Base-by-base conservation (phyloP, 2,113 vertebrate genomes). In the Callithrix jacchus region DNA sequence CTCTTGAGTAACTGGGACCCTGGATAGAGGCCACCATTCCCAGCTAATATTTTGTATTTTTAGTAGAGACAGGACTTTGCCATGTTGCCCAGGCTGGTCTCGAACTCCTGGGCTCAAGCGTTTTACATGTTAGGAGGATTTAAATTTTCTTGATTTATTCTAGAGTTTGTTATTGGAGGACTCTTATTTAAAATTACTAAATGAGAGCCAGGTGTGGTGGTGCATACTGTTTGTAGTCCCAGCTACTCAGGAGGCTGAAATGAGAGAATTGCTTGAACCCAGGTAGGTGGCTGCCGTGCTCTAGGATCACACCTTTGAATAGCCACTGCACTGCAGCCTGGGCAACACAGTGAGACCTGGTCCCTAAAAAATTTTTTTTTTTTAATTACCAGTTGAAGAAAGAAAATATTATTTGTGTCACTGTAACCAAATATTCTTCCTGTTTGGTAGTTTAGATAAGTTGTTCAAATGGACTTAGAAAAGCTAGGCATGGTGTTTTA, bases 121-220 rank as follows among this genome's bases (percentile, higher is more conserved):
- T 45, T 71, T 95, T 82, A 54, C 18, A 47, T 49, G 23, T 83
- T 74, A 66, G 13, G 56, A 84, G 40, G 35, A 80, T 47, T 81
- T 92, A 47, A 70, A 54, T 49, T 92, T 89, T 84, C 74, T 80
- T 94, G 37, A 66, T 54, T 25, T 89, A 2, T 66, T 76, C 42
- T 87, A 8, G 49, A 87, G 66, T 87, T 94, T 77, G 32, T 61
- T 37, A 56, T 30, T 86, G 27, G 40, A 88, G 25, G 47, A 91
- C 42, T 81, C 11, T 32, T 74, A 5, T 94, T 87, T 89, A 91
- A 92, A 94, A 94, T 90, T 87, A 58, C 37, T 84, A 88, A 91
- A 25, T 82, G 49, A 52, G 49, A 52, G 16, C 49, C 49, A 52
- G 49, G 49, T 52, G 49, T 52, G 49, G 49, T 52, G 49, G 14